Base-by-base conservation (phyloP, 1,140 invertebrate species). In the Drosophila saltans region DNA sequence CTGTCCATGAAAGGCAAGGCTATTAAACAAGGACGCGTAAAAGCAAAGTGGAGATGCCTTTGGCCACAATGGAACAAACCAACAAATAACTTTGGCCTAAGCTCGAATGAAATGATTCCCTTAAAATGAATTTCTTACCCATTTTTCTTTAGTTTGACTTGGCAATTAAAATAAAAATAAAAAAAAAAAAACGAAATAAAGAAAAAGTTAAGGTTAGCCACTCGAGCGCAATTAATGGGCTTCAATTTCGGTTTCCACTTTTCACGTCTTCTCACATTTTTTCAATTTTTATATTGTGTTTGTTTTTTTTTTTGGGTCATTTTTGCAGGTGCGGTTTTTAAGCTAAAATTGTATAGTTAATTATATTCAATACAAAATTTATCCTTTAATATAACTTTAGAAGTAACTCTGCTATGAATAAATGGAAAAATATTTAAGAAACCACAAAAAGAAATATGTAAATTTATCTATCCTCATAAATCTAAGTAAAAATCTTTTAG, bases 161-260 rank as follows among this genome's bases (percentile, higher is more conserved):
- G 52, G 74, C 74, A 77, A 77, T 77, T 68, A 76, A 73, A n/a
- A n/a, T n/a, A n/a, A n/a, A n/a, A n/a, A n/a, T n/a, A n/a, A n/a
- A n/a, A n/a, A 80, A 76, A 80, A 45, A 61, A 75, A 75, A 48
- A 57, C 68, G 39, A 57, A 76, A 69, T 76, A 76, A 71, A 40
- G 60, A 75, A 71, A 52, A 52, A 52, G 45, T 52, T 16, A 52
- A 70, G 66, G 74, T 71, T 79, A 79, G 70, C 80, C 83, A 88
- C 83, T 89, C 84, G 70, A 88, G 80, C 83, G 83, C 72, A 83
- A 67, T 82, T 86, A 86, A 86, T 83, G 80, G 83, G 76, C 75
- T 79, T 82, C 76, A 71, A 86, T 73, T 86, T 85, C 33, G 66
- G 63, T 60, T 88, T 82, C 43, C 69, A 71, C 48, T 72, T 68